Evolutionary conservation across 2,888 invertebrate genomes (phyloP).

Genomic region (Andrena fulva): DNA sequence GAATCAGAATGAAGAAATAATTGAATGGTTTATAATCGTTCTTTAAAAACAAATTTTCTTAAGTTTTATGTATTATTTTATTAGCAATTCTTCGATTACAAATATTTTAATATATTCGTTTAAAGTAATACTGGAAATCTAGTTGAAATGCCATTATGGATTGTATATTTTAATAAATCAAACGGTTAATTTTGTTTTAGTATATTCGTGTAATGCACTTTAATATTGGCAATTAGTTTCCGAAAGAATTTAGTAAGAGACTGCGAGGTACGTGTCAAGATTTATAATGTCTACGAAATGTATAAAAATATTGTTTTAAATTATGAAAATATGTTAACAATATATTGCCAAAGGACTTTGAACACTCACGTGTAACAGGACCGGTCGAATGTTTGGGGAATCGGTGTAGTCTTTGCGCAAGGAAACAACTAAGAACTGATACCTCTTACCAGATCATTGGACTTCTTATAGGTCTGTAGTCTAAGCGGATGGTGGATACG

Average conservation of each 20-base stretch:
- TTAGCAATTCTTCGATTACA: background rate
- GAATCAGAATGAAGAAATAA: background rate
- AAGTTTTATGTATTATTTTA: background rate
- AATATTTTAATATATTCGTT: background rate
- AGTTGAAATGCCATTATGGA: background rate
- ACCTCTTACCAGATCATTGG: conserved; percentile 77
- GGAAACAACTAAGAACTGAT: conserved; percentile 82
- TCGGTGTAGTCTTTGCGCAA: conserved; percentile 79
- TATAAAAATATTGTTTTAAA: background rate
- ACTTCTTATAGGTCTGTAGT: conserved; percentile 82
- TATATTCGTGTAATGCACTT: background rate
- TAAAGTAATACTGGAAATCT: background rate
- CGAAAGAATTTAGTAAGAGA: too few relatives aligned
- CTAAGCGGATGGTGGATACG: conserved; percentile 75
- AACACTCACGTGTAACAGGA: conserved; percentile 29
- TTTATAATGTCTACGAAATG: too few relatives aligned
- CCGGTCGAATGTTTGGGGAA: conserved; percentile 49
- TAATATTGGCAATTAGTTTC: too few relatives aligned
- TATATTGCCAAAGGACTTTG: conserved; percentile 2
- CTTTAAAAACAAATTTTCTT: background rate
- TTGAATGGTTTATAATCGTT: background rate
- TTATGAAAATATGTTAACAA: background rate
- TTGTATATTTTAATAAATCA: background rate
- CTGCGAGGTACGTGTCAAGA: too few relatives aligned
- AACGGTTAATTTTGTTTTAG: background rate